Conservation (phyloP, 2,113 vertebrate genomes). For the Enhydra lutris region DNA sequence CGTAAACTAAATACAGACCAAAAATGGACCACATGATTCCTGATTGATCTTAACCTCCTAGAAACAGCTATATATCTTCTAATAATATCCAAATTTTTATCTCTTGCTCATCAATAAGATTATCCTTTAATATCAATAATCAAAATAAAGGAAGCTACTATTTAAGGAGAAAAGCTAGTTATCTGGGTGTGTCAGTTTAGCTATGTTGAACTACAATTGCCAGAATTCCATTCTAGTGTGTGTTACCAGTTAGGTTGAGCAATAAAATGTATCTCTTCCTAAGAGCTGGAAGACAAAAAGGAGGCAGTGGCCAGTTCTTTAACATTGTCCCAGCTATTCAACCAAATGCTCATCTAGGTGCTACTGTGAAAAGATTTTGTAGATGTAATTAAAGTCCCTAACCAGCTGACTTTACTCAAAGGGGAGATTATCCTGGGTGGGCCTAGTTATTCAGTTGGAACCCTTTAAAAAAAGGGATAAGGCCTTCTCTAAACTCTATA, state of each 20-base stretch:
- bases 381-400: neutral
- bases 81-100: neutral
- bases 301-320: neutral
- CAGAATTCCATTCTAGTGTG: neutral
- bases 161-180: neutral
- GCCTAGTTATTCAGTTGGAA: neutral
- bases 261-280: neutral
- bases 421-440: neutral
- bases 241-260: neutral
- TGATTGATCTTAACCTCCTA: neutral
- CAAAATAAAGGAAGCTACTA: neutral
- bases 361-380: neutral
- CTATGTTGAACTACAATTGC: neutral
- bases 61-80: neutral
- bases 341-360: neutral
- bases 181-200: neutral
- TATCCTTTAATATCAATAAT: neutral
- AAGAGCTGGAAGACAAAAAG: neutral
- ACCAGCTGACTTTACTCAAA: neutral
- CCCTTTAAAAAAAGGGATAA: neutral
- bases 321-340: neutral
- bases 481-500: neutral
- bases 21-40: neutral
- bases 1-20: neutral
- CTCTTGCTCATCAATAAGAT: neutral